Conservation (phyloP, 2,888 invertebrate genomes). For the Dryobota labecula region DNA sequence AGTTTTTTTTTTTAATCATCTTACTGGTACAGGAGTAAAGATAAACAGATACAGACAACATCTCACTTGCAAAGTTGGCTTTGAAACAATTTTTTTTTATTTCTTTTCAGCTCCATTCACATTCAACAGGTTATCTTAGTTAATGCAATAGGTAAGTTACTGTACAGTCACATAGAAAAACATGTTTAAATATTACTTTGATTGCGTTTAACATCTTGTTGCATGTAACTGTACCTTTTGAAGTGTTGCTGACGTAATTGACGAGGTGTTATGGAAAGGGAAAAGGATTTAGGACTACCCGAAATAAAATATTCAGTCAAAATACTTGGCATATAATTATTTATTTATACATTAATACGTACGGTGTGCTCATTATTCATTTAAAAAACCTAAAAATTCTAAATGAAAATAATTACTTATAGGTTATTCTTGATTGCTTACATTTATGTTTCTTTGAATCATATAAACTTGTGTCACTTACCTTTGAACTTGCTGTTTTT, state of each 20-base stretch:
- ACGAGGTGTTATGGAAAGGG: neutral
- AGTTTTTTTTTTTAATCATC: neutral
- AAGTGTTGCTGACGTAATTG: neutral
- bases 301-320: neutral
- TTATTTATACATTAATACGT: neutral
- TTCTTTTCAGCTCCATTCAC: neutral
- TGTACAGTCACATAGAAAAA: neutral
- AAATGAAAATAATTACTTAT: neutral
- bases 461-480: neutral
- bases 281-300: neutral
- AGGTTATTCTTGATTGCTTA: neutral
- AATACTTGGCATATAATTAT: neutral
- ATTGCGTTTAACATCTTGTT: neutral
- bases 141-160: neutral
- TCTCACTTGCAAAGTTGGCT: neutral
- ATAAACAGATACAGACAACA: neutral
- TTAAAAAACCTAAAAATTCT: too few species aligned
- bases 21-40: neutral
- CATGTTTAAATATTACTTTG: neutral
- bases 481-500: neutral
- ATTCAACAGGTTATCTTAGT: neutral
- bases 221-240: neutral
- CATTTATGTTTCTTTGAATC: neutral
- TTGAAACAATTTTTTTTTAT: neutral
- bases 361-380: fast-evolving